Percentiles rank a stretch among this genome's conserved stretches.
Evolutionary conservation across 2,113 vertebrate genomes (phyloP).

Genomic region (Rhynchopsitta pachyrhyncha): DNA sequence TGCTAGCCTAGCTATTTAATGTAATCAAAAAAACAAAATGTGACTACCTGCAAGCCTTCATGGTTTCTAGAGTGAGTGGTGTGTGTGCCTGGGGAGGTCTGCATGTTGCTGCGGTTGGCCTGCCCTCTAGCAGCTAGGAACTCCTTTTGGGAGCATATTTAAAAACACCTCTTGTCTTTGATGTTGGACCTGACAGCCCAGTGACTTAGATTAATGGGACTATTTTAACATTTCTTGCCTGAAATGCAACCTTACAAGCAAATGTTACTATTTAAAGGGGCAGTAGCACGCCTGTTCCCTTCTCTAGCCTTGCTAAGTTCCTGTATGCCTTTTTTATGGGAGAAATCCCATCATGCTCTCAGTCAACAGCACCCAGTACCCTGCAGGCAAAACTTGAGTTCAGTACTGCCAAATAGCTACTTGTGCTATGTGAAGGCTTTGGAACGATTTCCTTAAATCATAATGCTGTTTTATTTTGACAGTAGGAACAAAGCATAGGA

Average conservation of each 20-base stretch:
- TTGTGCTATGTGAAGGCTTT: slow-evolving; percentile 15
- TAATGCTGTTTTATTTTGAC: slow-evolving; percentile 25
- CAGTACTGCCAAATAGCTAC: background rate
- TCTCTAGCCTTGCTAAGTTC: background rate
- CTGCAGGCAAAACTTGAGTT: slow-evolving; percentile 19
- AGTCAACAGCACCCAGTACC: background rate
- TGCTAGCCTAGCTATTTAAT: background rate
- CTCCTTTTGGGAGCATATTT: background rate
- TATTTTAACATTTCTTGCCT: background rate
- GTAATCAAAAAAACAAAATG: background rate
- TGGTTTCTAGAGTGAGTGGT: background rate
- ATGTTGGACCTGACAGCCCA: background rate
- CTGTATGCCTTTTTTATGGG: background rate
- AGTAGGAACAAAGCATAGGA: background rate
- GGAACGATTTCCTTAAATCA: background rate
- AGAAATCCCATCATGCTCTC: background rate
- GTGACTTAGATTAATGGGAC: background rate
- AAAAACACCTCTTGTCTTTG: background rate
- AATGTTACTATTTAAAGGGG: background rate
- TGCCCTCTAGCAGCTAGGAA: background rate
- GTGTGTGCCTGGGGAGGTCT: background rate
- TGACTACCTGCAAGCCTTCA: background rate
- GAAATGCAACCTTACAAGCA: background rate
- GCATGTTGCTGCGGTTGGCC: background rate
- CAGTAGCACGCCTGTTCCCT: background rate